Evolutionary conservation across 1,140 invertebrate genomes (phyloP).

Genomic region (Mizuhopecten yessoensis): DNA sequence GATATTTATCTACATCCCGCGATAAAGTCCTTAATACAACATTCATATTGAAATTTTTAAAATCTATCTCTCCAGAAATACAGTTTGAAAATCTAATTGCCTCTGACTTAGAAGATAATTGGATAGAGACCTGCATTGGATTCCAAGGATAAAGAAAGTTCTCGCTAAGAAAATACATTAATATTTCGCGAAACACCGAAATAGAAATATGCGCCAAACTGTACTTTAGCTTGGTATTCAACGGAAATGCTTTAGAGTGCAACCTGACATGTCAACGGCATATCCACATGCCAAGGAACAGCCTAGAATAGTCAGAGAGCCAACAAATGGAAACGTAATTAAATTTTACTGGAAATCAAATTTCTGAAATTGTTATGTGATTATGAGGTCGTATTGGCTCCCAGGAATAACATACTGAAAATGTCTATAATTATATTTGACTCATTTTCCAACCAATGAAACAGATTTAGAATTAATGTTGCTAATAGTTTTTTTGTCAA

Average conservation of each 20-base stretch:
- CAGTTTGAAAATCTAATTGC: background rate
- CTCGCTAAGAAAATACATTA: background rate
- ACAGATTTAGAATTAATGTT: background rate
- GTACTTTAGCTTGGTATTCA: conserved; percentile 3
- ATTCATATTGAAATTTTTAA: conserved; percentile 30
- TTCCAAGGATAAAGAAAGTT: conserved; percentile 33
- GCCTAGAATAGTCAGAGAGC: background rate
- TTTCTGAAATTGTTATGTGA: conserved; percentile 18
- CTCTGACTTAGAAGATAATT: background rate
- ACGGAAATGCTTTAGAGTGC: background rate
- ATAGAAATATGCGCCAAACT: background rate
- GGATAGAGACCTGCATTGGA: conserved; percentile 18
- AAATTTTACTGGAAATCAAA: conserved; percentile 35
- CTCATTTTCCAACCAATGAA: background rate
- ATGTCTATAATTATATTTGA: conserved; percentile 18
- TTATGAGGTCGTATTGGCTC: background rate
- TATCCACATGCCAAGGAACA: background rate
- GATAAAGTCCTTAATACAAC: background rate
- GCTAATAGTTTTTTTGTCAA: conserved; percentile 7
- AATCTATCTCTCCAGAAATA: conserved; percentile 9
- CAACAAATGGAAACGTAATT: conserved; percentile 26
- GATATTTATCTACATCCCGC: background rate
- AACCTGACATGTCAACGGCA: background rate
- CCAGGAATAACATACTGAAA: conserved; percentile 8
- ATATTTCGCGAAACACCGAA: background rate